Base-by-base conservation (phyloP, 2,888 invertebrate genomes). In the Microchrysa polita region DNA sequence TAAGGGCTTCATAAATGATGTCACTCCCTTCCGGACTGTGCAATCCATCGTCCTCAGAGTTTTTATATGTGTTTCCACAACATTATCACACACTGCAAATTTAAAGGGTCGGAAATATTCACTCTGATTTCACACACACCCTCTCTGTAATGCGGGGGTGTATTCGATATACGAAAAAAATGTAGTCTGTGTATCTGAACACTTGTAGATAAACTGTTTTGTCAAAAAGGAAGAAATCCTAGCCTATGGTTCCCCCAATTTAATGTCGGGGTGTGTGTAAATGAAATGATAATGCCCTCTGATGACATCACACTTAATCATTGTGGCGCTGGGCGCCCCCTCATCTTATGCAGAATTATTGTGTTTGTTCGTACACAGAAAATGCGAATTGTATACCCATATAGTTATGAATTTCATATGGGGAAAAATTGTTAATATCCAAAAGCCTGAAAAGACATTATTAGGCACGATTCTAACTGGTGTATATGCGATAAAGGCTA, bases 191-290 rank as follows among this genome's bases (percentile, higher is more conserved):
- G 40, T 7, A 5, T 9, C 2, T 42, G 42, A 40, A 40, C 16
- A 40, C 10, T 61, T n/a, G n/a, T 42, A 42, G 14, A 65, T 34
- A n/a, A 20, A 48, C 16, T 22, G 34, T 65, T 44, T 44, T 18
- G 42, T 22, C 65, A 48, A 65, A 34, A 34, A n/a, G n/a, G n/a
- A n/a, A n/a, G n/a, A n/a, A 65, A 65, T 65, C 48, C 16, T n/a
- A n/a, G n/a, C n/a, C n/a, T 65, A 34, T 20, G 34, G n/a, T n/a
- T n/a, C n/a, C n/a, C 16, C 22, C n/a, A 55, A 55, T 69, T 52
- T 57, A 14, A 16, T 55, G n/a, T n/a, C n/a, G 40, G 69, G 69
- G 69, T 69, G n/a, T n/a, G n/a, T n/a, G n/a, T n/a, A n/a, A n/a
- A n/a, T n/a, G 69, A 69, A 67, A 57, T 55, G 14, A 23, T 34